A percentile compares a stretch with the other conserved stretches of the same genome.
Evolutionary conservation across 2,888 invertebrate genomes (phyloP).

Genomic region (Mimumesa dahlbomi): DNA sequence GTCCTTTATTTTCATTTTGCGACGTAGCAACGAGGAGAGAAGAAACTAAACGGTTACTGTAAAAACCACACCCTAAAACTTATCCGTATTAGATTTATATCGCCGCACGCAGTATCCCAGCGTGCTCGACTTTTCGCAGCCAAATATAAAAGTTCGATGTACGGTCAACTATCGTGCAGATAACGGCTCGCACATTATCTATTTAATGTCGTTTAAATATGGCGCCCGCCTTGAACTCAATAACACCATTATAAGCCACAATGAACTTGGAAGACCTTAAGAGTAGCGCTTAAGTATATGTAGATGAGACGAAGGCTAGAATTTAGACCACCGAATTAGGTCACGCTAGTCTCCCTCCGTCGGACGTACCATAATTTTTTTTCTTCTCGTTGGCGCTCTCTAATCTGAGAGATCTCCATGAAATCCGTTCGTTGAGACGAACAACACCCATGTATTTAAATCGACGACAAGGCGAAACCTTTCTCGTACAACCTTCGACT

Average conservation of each 20-base stretch:
- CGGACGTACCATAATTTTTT: no score
- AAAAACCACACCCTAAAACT: constrained; percentile 25
- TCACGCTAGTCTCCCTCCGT: neutral
- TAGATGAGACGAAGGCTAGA: constrained; percentile 18
- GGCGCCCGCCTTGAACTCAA: constrained; percentile 69
- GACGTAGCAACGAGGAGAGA: constrained; percentile 7
- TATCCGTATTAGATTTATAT: constrained; percentile 24
- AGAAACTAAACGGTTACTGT: constrained; percentile 17
- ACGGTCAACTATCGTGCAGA: neutral
- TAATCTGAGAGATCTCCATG: no score
- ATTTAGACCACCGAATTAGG: constrained; percentile 27
- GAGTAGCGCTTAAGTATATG: constrained; percentile 48
- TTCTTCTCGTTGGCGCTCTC: no score
- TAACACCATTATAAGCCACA: constrained; percentile 64
- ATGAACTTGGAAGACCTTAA: constrained; percentile 61
- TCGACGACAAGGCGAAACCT: no score
- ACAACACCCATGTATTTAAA: neutral
- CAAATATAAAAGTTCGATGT: neutral
- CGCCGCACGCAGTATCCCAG: no score
- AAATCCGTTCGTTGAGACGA: no score
- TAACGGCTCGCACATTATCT: constrained; percentile 19
- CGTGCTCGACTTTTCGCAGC: neutral
- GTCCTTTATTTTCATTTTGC: constrained; percentile 7
- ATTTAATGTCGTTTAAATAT: constrained; percentile 14
- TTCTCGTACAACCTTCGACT: no score